Evolutionary conservation across 2,113 vertebrate species (phyloP).

Genomic region (Ochotona princeps): DNA sequence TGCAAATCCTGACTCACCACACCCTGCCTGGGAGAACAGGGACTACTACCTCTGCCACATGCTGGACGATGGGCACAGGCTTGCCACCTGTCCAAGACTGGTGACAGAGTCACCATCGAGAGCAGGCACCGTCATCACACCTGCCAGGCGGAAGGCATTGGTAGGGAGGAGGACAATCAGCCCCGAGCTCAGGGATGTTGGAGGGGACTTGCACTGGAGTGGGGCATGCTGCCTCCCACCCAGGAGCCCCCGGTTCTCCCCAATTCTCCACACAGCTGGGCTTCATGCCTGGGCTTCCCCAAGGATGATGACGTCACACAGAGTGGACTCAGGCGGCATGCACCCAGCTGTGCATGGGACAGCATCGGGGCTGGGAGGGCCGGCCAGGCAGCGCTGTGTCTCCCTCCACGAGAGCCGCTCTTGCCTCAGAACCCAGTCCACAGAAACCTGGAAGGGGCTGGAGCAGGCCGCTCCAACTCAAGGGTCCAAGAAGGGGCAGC

Average conservation of each 20-base stretch:
- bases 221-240: background rate
- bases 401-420: background rate
- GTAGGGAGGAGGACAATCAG: rapidly evolving
- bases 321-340: no score
- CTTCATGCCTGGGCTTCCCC: background rate
- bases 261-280: background rate
- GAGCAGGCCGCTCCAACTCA: background rate
- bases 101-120: background rate
- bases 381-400: no score
- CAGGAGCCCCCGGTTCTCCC: background rate
- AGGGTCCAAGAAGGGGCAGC: background rate
- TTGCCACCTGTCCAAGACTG: background rate
- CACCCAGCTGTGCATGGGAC: no score
- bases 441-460: background rate
- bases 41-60: no score
- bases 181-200: no score
- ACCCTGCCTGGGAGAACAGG: background rate
- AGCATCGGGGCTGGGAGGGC: no score
- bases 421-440: no score
- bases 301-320: background rate
- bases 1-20: background rate
- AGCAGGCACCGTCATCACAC: no score
- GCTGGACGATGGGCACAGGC: background rate
- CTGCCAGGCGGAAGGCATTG: background rate
- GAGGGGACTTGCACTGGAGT: no score